A percentile compares a stretch with the other conserved stretches of the same genome.
Conservation (phyloP, 2,888 invertebrate genomes). For the Idaea straminata region DNA sequence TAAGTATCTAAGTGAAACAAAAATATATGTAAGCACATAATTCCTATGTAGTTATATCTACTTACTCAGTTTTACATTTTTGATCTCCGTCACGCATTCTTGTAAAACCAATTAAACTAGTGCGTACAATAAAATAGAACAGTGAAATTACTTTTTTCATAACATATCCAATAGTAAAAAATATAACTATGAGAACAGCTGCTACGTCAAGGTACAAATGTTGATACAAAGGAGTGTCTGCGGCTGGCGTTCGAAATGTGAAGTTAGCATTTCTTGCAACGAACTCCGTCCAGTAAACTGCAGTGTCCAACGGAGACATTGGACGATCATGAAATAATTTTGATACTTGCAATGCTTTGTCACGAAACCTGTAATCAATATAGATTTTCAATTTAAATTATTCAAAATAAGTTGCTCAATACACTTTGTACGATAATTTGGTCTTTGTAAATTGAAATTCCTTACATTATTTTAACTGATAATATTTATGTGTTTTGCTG, state of each 20-base stretch:
- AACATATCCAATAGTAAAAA: constrained; percentile 24
- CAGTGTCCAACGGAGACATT: constrained; percentile 78
- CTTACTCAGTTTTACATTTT: background rate
- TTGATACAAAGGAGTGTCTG: constrained; percentile 77
- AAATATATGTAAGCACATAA: no score
- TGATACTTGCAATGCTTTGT: constrained; percentile 70
- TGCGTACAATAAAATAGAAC: background rate
- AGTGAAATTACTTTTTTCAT: constrained; percentile 20
- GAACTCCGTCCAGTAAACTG: constrained; percentile 83
- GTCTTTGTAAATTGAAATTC: no score
- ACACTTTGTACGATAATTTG: no score
- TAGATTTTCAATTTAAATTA: background rate
- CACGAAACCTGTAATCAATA: constrained; percentile 55
- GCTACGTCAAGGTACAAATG: constrained; percentile 64
- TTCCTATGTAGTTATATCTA: background rate
- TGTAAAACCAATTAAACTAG: background rate
- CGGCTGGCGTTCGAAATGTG: constrained; percentile 72
- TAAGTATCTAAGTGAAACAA: no score
- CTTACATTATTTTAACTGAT: no score
- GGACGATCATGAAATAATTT: constrained; percentile 81
- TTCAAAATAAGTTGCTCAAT: no score
- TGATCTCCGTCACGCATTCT: background rate
- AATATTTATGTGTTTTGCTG: no score
- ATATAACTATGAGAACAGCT: constrained; percentile 29
- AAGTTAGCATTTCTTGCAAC: constrained; percentile 76